Evolutionary conservation across 2,888 invertebrate species (phyloP).

Genomic region (Eledona agricola): DNA sequence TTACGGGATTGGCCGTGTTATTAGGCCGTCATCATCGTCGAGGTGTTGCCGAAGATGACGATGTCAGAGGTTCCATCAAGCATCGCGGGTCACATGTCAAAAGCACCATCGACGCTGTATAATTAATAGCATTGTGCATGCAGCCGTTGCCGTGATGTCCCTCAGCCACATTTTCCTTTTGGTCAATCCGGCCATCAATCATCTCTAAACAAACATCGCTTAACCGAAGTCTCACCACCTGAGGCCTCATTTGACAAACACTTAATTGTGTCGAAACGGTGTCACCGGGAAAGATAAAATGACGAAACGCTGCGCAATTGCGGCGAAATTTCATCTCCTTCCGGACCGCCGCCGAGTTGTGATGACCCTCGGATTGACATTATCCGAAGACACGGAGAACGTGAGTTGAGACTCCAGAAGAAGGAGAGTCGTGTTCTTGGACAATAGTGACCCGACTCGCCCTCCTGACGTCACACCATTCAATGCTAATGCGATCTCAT

Average conservation of each 20-base stretch:
- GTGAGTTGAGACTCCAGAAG: conserved; percentile 35
- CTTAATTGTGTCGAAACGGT: conserved; percentile 39
- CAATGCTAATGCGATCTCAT: conserved; percentile 61
- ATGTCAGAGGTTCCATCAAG: conserved; percentile 38
- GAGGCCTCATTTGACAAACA: conserved; percentile 33
- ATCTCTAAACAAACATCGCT: conserved; percentile 19
- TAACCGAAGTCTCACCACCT: conserved; percentile 11
- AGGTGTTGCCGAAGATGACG: conserved; percentile 41
- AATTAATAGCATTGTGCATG: conserved; percentile 38
- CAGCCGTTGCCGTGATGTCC: conserved; percentile 10
- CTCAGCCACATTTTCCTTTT: conserved; percentile 24
- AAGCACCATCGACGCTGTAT: conserved; percentile 29
- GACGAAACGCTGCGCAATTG: conserved; percentile 35
- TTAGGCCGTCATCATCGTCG: conserved; percentile 43
- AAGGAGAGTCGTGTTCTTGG: conserved; percentile 53
- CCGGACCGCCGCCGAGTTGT: conserved; percentile 1
- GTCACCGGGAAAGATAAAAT: conserved; percentile 40
- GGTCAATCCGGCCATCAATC: conserved; percentile 26
- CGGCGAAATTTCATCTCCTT: conserved; percentile 5
- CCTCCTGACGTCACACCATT: conserved; percentile 61
- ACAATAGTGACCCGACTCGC: conserved; percentile 62
- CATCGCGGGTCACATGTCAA: conserved; percentile 38
- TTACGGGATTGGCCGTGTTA: conserved; percentile 39
- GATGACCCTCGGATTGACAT: conserved; percentile 39
- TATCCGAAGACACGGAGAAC: conserved; percentile 33